Evolutionary conservation across 2,113 vertebrate genomes (phyloP), one percentile per base, ranked within the genome.

Genomic region (Nerophis ophidion): DNA sequence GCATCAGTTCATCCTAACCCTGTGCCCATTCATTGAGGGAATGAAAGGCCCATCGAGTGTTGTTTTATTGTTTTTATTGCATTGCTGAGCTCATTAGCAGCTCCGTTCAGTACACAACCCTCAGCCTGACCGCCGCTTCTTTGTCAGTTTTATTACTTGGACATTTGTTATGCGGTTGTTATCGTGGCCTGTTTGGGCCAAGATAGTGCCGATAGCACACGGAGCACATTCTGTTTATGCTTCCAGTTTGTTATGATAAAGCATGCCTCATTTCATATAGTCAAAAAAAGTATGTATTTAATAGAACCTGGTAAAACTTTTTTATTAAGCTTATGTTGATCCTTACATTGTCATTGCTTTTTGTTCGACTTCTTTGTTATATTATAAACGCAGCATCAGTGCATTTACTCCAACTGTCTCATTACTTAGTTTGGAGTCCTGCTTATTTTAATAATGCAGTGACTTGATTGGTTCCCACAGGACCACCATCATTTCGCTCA

Each of bases 31-130:
- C 58, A 75, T 4, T 7, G 19, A 57, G 55, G 36, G n/a, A 62
- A 78, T 80, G 49, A 80, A 78, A 74, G 75, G 61, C 65, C 65
- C 59, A 74, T 72, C 80, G 76, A 85, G 45, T 34, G 13, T 55
- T 2, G 45, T 44, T 63, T 44, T 40, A n/a, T 66, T 56, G 16
- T 56, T 34, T 63, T 80, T 81, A 48, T 60, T 53, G 42, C 54
- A 45, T 46, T 26, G 66, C 34, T 54, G 63, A 66, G 63, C 76
- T 88, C 81, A 79, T 88, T 86, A 86, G 80, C 33, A 74, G 55
- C 71, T 61, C 38, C 7, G 48, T 61, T 68, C 36, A 10, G 57
- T 36, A 26, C 47, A 44, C 34, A 4, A 63, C 70, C 53, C 61
- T 58, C 63, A 4, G 57, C 50, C 55, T 13, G 52, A 51, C 49